A percentile compares a stretch with the other conserved stretches of the same genome.
Evolutionary conservation across 92 coral and sea anemone genomes (phyloP).

Genomic region (Epizoanthus ramosus): DNA sequence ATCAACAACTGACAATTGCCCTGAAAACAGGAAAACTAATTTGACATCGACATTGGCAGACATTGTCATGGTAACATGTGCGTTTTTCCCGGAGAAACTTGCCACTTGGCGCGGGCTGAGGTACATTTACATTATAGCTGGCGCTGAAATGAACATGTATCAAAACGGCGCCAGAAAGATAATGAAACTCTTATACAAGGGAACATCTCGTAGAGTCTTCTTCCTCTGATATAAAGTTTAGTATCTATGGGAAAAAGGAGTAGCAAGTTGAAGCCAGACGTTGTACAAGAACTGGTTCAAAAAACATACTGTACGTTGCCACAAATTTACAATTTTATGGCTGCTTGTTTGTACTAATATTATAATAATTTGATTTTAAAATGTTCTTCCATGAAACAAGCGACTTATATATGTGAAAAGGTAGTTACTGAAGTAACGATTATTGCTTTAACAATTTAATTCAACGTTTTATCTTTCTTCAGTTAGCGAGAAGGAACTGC

Average conservation of each 20-base stretch:
- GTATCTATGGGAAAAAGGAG: conserved; percentile 90
- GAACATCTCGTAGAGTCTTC: no score
- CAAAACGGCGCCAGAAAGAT: no score
- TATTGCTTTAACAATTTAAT: neutral
- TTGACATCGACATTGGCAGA: no score
- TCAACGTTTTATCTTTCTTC: conserved; percentile 36
- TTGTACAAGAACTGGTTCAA: conserved; percentile 87
- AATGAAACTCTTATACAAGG: no score
- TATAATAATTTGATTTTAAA: neutral
- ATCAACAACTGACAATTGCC: no score
- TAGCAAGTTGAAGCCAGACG: conserved; percentile 85
- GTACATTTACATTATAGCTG: no score
- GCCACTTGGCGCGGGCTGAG: no score
- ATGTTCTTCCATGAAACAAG: neutral
- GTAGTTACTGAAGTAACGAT: neutral
- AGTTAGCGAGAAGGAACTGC: conserved; percentile 97
- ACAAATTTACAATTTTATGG: neutral
- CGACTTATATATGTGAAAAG: neutral
- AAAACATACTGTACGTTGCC: conserved; percentile 90
- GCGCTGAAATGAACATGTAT: no score
- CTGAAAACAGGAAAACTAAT: no score
- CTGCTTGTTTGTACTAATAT: conserved; percentile 13
- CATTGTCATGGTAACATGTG: no score
- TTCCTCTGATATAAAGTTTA: no score
- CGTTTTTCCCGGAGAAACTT: no score